Base-by-base conservation (phyloP, 2,113 vertebrate genomes). In the Anas platyrhynchos region DNA sequence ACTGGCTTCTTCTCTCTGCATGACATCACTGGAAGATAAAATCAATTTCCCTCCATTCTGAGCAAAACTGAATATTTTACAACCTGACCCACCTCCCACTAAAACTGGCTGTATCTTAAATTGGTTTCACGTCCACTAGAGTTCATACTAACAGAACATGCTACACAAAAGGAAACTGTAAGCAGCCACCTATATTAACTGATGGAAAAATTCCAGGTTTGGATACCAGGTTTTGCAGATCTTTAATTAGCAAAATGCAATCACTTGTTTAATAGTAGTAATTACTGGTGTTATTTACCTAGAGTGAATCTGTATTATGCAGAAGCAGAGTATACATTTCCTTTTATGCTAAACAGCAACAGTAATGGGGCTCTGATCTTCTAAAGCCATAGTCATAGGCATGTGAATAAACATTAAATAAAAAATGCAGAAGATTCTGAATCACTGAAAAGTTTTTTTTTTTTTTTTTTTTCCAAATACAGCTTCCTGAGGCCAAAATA, bases 391-490 rank as follows among this genome's bases (percentile, higher is more conserved):
- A 32, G 27, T 13, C 36, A 25, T n/a, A 54, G 26, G 29, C 38
- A 41, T 38, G 38, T 41, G 48, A 79, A 38, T 25, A 17, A 65
- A 34, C 62, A 73, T 86, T 68, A 89, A 89, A 89, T 91, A 91
- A 89, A 86, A 91, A 95, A 88, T 92, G 46, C n/a, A 74, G 91
- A 89, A 94, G 67, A 81, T 78, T 93, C 61, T 88, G 54, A 87
- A 81, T 89, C 83, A 92, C 78, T 86, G 59, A 68, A 79, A 81
- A 86, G 29, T n/a, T 50, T 68, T 72, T 13, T 41, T 41, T n/a
- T 54, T 68, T 74, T 32, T 13, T 50, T 52, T 50, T 7, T 52
- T 26, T 50, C 50, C 56, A 74, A 67, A 26, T n/a, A 61, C 29
- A 38, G 31, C 65, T 95, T 96, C 92, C 38, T 67, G 79, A 94